A percentile compares a stretch with the other conserved stretches of the same genome.
Evolutionary conservation across 2,113 vertebrate species (phyloP).

Genomic region (Gnathonemus echidnorhynchus): DNA sequence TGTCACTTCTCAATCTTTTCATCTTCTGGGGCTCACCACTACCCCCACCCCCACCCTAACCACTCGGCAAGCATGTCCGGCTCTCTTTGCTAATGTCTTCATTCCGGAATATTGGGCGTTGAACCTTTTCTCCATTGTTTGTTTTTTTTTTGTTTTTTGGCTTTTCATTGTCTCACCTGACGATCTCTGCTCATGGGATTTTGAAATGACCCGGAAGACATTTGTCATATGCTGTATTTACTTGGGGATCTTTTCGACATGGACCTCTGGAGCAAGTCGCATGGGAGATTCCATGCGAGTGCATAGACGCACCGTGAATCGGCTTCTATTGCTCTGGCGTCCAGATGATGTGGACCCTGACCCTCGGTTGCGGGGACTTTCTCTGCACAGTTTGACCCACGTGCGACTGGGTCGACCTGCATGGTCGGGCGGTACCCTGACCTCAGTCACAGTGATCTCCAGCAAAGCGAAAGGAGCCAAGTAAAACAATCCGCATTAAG

Average conservation of each 20-base stretch:
- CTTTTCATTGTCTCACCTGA: background rate
- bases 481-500: background rate
- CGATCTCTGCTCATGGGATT: background rate
- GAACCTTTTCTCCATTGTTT: background rate
- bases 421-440: background rate
- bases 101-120: background rate
- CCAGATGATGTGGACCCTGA: background rate
- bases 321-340: background rate
- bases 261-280: background rate
- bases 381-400: background rate
- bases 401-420: background rate
- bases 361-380: background rate
- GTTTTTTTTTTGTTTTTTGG: background rate
- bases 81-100: background rate
- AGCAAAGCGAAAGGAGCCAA: background rate
- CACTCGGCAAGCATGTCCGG: background rate
- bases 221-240: background rate
- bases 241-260: background rate
- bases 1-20: background rate
- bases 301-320: too few relatives aligned
- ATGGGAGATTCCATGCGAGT: background rate
- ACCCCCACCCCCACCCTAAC: background rate
- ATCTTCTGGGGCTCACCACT: background rate
- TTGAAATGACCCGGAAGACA: background rate
- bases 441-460: background rate